These are phyloP conservation scores for Eclectus roratus DNA, from an alignment of 2,113 vertebrate species.

Conservation along the genomic window DNA sequence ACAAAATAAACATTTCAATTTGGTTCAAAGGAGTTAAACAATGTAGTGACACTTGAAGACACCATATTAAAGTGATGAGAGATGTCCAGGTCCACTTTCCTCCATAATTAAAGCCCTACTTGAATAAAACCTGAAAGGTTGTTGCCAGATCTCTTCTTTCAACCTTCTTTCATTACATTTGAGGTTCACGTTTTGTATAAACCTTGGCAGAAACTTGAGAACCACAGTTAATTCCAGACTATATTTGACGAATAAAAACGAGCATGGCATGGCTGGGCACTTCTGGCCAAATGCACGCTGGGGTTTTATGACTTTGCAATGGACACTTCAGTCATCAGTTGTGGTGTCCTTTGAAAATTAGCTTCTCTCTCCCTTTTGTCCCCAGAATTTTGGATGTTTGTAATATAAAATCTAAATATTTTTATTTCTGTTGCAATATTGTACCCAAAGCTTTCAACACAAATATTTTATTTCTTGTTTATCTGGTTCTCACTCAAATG, in stretches of 20 bases:
- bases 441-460: not conserved
- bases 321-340: not conserved
- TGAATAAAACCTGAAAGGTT: conserved; percentile 66
- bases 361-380: not conserved
- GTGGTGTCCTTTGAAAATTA: not conserved
- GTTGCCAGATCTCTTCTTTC: conserved; percentile 83
- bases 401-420: not conserved
- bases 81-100: conserved; percentile 67
- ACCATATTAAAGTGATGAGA: conserved; percentile 78
- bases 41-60: conserved; percentile 17
- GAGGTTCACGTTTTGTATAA: conserved; percentile 63
- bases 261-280: not conserved
- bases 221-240: not conserved
- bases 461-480: not conserved
- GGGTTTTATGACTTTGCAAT: not conserved
- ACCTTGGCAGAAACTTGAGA: conserved; percentile 75
- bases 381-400: not conserved
- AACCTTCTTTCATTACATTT: conserved; percentile 79
- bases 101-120: conserved; percentile 60
- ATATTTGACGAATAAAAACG: not conserved
- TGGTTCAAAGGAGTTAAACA: conserved; percentile 43
- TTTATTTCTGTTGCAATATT: not conserved
- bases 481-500: not conserved
- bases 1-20: conserved; percentile 9
- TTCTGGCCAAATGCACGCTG: not conserved